Evolutionary conservation across 2,797 vertebrate genomes (phyloP).

Genomic region (Calcarius lapponicus): DNA sequence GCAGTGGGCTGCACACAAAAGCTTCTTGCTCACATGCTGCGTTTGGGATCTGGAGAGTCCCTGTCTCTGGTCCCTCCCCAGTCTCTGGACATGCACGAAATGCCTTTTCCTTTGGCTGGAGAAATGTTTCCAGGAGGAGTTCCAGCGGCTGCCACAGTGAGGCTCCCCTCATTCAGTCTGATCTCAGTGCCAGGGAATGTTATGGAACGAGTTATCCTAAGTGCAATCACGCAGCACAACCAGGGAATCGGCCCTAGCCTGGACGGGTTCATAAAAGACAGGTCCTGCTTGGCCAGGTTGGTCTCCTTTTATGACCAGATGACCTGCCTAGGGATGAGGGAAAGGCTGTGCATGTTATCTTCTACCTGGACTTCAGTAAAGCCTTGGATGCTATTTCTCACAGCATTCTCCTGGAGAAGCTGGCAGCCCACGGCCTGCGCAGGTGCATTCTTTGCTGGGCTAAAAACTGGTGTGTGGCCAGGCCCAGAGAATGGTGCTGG

Average conservation of each 20-base stretch:
- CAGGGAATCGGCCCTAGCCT: not conserved
- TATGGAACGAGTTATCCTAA: not conserved
- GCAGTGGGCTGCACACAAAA: fast-evolving
- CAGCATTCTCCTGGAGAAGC: not conserved
- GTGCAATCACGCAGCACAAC: not conserved
- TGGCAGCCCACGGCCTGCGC: not conserved
- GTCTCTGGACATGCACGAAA: not conserved
- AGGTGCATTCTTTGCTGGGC: not conserved
- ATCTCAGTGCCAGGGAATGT: not conserved
- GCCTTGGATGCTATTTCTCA: not conserved
- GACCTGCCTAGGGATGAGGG: not conserved
- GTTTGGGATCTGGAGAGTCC: not conserved
- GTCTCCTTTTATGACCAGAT: not conserved
- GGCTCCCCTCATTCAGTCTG: not conserved
- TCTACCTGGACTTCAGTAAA: not conserved
- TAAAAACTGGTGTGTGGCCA: fast-evolving
- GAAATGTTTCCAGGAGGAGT: not conserved
- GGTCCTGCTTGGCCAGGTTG: not conserved
- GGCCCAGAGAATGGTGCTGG: too few species aligned
- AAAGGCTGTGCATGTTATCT: not conserved
- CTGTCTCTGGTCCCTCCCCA: not conserved
- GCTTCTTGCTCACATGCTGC: not conserved
- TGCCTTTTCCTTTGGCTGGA: not conserved
- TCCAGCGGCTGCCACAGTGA: not conserved
- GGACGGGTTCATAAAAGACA: not conserved